phyloP scores from a whole-genome alignment of 64 coral and sea anemone genomes.

The Pocillopora verrucosa region DNA sequence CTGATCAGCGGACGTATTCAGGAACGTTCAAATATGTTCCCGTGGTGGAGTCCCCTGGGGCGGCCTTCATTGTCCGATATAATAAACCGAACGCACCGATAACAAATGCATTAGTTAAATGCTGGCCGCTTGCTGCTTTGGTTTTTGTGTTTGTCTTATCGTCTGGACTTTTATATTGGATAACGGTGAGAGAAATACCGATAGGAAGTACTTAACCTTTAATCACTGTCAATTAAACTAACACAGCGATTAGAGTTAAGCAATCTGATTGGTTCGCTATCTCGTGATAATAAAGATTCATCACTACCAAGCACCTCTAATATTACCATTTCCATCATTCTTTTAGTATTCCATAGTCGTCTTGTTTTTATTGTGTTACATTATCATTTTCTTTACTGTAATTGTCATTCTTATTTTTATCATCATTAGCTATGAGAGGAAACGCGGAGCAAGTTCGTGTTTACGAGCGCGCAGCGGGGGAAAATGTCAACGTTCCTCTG shows the following conservation, averaged over 20 bases:
- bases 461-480: too few relatives aligned
- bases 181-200: slow-evolving; percentile 10
- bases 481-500: too few relatives aligned
- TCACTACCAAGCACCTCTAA: too few relatives aligned
- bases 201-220: not conserved
- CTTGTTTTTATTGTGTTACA: too few relatives aligned
- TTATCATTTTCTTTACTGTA: too few relatives aligned
- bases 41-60: slow-evolving; percentile 34
- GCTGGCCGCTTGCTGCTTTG: slow-evolving; percentile 29
- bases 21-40: slow-evolving; percentile 18
- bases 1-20: slow-evolving; percentile 35
- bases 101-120: not conserved
- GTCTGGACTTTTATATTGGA: slow-evolving; percentile 27
- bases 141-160: slow-evolving; percentile 1
- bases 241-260: not conserved
- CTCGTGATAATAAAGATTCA: too few relatives aligned
- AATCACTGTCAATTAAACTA: not conserved
- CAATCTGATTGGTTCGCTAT: too few relatives aligned
- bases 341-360: too few relatives aligned
- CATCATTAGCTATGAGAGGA: too few relatives aligned
- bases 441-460: too few relatives aligned
- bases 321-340: too few relatives aligned
- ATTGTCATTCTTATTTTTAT: too few relatives aligned
- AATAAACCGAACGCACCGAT: slow-evolving; percentile 7
- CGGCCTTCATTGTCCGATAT: slow-evolving; percentile 4